Evolutionary conservation across 2,113 vertebrate species (phyloP), one percentile per base, ranked within the genome.

Genomic region (Maccullochella peelii): DNA sequence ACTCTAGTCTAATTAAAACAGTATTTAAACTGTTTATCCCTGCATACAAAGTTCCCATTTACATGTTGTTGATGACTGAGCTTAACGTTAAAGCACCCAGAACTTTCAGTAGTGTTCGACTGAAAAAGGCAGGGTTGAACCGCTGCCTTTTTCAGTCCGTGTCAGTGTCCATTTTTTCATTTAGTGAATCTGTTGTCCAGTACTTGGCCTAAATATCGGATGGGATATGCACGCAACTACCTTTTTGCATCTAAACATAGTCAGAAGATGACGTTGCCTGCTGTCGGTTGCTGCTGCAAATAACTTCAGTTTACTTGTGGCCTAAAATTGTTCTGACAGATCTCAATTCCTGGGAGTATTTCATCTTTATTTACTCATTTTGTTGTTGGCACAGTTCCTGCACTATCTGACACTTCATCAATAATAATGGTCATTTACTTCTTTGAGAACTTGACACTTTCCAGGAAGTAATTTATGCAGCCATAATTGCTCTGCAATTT

Each of bases 381-480:
- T 65, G 30, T 36, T 73, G 6, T n/a, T 14, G 58, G 57, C 5
- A 33, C 5, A n/a, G 18, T 42, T 54, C 8, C 10, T 1, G 18
- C 55, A 20, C 21, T 12, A 33, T 52, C 15, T 66, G 36, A 42
- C 15, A 0, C 66, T n/a, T 65, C 21, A 57, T 8, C 38, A 21
- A 55, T 57, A n/a, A 12, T 21, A 59, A 58, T 1, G 0, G 14
- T 25, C 2, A 50, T 74, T 80, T 73, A 25, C 20, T 14, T 15
- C 23, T 27, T 40, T 65, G 33, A 40, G 4, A 30, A 14, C 18
- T 12, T 23, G 8, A 44, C 30, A 77, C 21, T 52, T 77, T n/a
- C 18, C 15, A 57, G 27, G 38, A 77, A 69, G 33, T 58, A n/a
- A 44, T 77, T 52, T 42, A 71, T 55, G 23, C 16, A 72, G 50